Evolutionary conservation across 2,113 vertebrate genomes (phyloP).

Genomic region (Seriola dumerili): DNA sequence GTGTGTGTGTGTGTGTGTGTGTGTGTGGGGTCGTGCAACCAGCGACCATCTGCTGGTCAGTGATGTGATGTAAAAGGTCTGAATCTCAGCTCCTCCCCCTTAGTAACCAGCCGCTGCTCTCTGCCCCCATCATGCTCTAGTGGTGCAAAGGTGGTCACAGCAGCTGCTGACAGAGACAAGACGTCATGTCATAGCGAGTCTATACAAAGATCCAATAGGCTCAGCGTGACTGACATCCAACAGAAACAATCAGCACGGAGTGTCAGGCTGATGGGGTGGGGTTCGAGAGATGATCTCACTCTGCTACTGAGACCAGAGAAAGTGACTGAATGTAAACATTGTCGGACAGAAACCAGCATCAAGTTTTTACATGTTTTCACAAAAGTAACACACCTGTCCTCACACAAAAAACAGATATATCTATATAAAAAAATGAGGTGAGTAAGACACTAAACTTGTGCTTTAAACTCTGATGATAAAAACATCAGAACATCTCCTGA

Average conservation of each 20-base stretch:
- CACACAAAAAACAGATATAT: too few species aligned
- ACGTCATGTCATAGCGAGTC: constrained; percentile 50
- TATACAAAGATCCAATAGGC: constrained; percentile 38
- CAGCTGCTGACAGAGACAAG: constrained; percentile 72
- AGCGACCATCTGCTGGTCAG: constrained; percentile 50
- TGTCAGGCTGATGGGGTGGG: constrained; percentile 23
- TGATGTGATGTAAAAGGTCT: constrained; percentile 85
- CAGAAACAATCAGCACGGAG: constrained; percentile 53
- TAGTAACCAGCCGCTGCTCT: constrained; percentile 19
- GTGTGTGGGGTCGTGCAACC: not conserved
- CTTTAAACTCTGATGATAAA: too few species aligned
- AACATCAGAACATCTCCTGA: too few species aligned
- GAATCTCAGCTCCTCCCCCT: constrained; percentile 43
- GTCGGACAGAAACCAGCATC: too few species aligned
- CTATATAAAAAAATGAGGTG: too few species aligned
- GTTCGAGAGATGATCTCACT: constrained; percentile 70
- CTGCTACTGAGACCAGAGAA: constrained; percentile 74
- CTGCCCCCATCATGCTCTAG: constrained; percentile 74
- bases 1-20: too few species aligned
- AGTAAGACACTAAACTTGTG: too few species aligned
- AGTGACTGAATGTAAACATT: too few species aligned
- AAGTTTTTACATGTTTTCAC: too few species aligned
- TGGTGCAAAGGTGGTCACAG: constrained; percentile 54
- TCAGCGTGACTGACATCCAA: constrained; percentile 53
- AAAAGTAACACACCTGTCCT: too few species aligned